A percentile compares a stretch with the other conserved stretches of the same genome.
These are phyloP conservation scores for Netelia melanura DNA, from an alignment of 2,888 invertebrate genomes.

Conservation along the genomic window DNA sequence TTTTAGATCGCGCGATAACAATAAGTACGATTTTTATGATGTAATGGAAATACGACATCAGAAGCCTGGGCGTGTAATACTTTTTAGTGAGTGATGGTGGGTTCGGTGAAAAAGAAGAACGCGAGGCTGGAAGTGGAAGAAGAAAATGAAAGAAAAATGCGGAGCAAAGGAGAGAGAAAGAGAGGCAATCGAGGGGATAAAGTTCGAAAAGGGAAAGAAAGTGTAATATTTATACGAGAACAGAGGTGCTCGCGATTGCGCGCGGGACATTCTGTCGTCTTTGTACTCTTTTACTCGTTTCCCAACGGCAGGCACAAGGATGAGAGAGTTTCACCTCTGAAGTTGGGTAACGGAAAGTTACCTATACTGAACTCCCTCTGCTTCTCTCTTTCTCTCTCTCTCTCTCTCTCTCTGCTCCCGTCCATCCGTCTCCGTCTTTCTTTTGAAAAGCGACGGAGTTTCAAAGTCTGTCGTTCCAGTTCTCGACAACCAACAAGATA, in stretches of 20 bases:
- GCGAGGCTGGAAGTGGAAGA: not conserved
- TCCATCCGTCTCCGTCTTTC: not conserved
- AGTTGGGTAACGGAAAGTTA: slow-evolving; percentile 60
- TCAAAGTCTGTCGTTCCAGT: slow-evolving; percentile 46
- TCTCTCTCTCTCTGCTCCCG: not conserved
- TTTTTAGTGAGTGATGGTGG: not conserved
- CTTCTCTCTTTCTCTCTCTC: not conserved
- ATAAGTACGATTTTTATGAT: too few relatives aligned
- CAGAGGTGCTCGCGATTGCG: slow-evolving; percentile 36
- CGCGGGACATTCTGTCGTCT: slow-evolving; percentile 40
- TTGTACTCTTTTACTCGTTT: slow-evolving; percentile 47
- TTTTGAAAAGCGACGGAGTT: slow-evolving; percentile 15
- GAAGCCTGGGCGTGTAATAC: too few relatives aligned
- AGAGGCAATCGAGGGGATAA: slow-evolving; percentile 9
- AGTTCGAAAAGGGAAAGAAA: slow-evolving; percentile 40
- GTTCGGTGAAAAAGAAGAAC: slow-evolving; percentile 45
- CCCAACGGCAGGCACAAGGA: slow-evolving; percentile 20
- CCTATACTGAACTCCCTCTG: not conserved
- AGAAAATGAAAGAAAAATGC: not conserved
- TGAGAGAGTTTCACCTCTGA: slow-evolving; percentile 31
- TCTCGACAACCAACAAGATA: slow-evolving; percentile 5
- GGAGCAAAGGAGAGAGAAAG: slow-evolving; percentile 1
- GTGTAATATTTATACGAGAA: slow-evolving; percentile 67
- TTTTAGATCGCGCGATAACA: too few relatives aligned
- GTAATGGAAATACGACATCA: too few relatives aligned